Evolutionary conservation across 1,140 invertebrate species (phyloP).

Genomic region (Lepidurus arcticus): DNA sequence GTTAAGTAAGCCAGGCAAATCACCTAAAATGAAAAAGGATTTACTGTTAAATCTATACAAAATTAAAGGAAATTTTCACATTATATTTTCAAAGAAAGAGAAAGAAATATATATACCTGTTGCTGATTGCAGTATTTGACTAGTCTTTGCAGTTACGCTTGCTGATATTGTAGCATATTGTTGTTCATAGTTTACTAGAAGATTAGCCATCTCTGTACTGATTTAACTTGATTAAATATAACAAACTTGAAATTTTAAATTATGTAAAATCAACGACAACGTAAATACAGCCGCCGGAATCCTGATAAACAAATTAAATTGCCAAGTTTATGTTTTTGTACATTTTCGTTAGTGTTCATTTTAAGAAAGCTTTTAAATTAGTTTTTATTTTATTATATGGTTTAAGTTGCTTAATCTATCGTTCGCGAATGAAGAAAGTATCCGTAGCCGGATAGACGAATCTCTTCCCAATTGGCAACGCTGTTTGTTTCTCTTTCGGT

Average conservation of each 20-base stretch:
- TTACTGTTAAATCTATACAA: constrained; percentile 25
- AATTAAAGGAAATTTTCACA: neutral
- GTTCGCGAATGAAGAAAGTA: too few relatives aligned
- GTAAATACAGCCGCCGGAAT: too few relatives aligned
- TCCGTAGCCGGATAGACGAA: neutral
- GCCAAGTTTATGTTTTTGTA: too few relatives aligned
- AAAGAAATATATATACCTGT: constrained; percentile 40
- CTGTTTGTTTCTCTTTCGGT: constrained; percentile 18
- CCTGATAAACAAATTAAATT: too few relatives aligned
- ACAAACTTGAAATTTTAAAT: too few relatives aligned
- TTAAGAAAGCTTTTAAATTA: too few relatives aligned
- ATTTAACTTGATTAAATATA: too few relatives aligned
- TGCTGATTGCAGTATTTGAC: constrained; percentile 54
- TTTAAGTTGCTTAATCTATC: too few relatives aligned
- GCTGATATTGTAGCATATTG: constrained; percentile 53
- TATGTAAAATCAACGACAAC: too few relatives aligned
- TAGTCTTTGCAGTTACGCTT: neutral
- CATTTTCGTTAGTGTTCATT: too few relatives aligned
- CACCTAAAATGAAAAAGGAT: constrained; percentile 46
- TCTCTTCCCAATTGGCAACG: neutral
- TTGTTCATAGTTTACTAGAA: constrained; percentile 76
- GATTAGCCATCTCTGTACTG: constrained; percentile 53
- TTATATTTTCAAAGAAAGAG: too few relatives aligned
- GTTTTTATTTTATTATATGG: too few relatives aligned
- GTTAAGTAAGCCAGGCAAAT: constrained; percentile 55